Evolutionary conservation across 2,113 vertebrate genomes (phyloP).

Genomic region (Clupea harengus): DNA sequence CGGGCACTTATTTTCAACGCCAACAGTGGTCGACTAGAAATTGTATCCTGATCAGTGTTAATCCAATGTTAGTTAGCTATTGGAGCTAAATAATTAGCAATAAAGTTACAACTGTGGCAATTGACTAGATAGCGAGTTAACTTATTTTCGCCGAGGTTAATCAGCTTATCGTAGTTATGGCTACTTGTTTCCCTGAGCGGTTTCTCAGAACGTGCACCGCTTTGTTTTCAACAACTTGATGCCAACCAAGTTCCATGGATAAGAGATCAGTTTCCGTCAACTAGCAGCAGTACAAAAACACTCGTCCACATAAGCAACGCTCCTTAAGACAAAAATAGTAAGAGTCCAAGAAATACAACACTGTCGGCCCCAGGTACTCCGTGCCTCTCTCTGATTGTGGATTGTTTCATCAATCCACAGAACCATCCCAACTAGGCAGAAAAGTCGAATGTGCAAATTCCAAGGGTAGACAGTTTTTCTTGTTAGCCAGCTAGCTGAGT

Average conservation of each 20-base stretch:
- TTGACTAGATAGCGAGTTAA: background rate
- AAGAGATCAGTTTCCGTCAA: conserved; percentile 38
- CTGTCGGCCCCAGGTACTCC: conserved; percentile 54
- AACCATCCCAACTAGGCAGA: conserved; percentile 60
- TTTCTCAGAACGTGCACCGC: background rate
- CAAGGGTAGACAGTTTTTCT: conserved; percentile 9
- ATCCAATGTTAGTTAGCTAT: background rate
- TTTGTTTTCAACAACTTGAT: conserved; percentile 13
- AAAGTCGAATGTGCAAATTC: conserved; percentile 25
- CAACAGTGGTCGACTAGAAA: background rate
- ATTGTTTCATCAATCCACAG: conserved; percentile 53
- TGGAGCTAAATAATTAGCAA: background rate
- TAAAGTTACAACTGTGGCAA: background rate
- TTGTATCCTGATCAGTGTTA: background rate
- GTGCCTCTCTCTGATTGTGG: conserved; percentile 59
- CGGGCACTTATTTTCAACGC: background rate
- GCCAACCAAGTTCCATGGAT: conserved; percentile 20
- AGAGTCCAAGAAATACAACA: conserved; percentile 58
- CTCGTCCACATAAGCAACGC: conserved; percentile 52
- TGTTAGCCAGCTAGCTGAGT: conserved; percentile 22
- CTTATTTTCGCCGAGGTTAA: background rate
- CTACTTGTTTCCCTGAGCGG: background rate
- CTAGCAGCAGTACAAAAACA: conserved; percentile 57
- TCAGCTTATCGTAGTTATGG: background rate
- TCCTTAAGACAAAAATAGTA: conserved; percentile 55